Evolutionary conservation across 2,113 vertebrate species (phyloP), one percentile per base, ranked within the genome.

Genomic region (Macroglossus sobrinus): DNA sequence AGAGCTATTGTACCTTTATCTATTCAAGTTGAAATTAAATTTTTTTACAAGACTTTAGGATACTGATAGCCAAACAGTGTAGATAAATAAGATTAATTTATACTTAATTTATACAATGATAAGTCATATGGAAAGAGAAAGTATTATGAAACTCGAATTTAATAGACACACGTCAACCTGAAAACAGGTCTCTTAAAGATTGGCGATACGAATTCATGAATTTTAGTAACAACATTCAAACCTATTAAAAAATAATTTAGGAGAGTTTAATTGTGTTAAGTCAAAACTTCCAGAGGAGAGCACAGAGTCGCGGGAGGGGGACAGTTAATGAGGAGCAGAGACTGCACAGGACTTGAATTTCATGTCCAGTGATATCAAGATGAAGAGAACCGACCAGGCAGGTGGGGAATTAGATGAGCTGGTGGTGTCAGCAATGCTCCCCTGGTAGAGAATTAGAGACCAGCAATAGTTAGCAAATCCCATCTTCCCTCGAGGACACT

Each of bases 381-480:
- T 79, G 53, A 80, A 63, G 43, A 45, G 28, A n/a, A 18, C 33
- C 79, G 69, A 80, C 43, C 64, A 30, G 38, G 75, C 38, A 40
- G 35, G 33, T 55, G 40, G 5, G 12, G 50, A 90, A 80, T 93
- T 71, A 61, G n/a, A 79, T 90, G 63, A 64, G 14, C 33, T 53
- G 33, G 30, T 53, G 33, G 30, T 38, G 24, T 93, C 93, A 76
- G 35, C 26, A 45, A 45, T 8, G 12, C 22, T 85, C 9, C 22
- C 78, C 43, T 97, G 45, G 66, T 75, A 64, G 55, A 89, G 84
- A 89, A 89, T 95, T 38, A 76, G 75, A 61, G 45, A 47, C 55
- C 59, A 53, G 45, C 4, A 12, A 12, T 24, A 33, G 47, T 91
- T 68, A 91, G 76, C 38, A 81, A 96, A 89, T 40, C 33, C n/a